Base-by-base conservation (phyloP, 2,888 invertebrate genomes). In the Drosophila pegasa region DNA sequence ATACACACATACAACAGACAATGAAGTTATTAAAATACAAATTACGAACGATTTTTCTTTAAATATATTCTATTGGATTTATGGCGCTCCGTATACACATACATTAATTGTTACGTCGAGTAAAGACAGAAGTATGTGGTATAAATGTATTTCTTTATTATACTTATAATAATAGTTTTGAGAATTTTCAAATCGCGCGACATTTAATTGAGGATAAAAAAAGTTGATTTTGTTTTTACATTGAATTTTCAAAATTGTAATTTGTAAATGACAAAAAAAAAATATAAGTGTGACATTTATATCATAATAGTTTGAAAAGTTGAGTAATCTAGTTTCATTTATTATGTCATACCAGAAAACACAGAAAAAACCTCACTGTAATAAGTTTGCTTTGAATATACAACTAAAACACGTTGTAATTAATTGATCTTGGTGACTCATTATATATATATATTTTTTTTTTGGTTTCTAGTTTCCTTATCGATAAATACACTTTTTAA, bases 211-310 rank as follows among this genome's bases (percentile, higher is more conserved):
- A 67, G 12, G 20, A 65, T 64, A 51, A 59, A 41, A 41, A 63
- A 12, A 3, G 2, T 35, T n/a, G 2, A 5, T 27, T 16, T 18
- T 8, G 18, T 52, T 48, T 43, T 35, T 40, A 56, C 38, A 69
- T 52, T 52, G 33, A 18, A 38, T 20, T 20, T 51, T 55, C 14
- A 48, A 56, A 37, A 33, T 50, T 62, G 25, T 45, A 70, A 25
- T 37, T 29, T 29, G 8, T 55, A 63, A 59, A 69, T 52, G 41
- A 40, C 38, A 18, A 56, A 73, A 63, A 56, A 73, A 63, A 29
- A 27, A 27, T 51, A 51, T 20, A 29, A 52, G 41, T 54, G 41
- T 56, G 29, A 16, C 57, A 33, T 48, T 45, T 47, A 60, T 71
- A 73, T 37, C 10, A 22, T 61, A 73, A 55, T 41, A 57, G 43